Conservation (phyloP, 2,113 vertebrate species). For the Empidonax alnorum region DNA sequence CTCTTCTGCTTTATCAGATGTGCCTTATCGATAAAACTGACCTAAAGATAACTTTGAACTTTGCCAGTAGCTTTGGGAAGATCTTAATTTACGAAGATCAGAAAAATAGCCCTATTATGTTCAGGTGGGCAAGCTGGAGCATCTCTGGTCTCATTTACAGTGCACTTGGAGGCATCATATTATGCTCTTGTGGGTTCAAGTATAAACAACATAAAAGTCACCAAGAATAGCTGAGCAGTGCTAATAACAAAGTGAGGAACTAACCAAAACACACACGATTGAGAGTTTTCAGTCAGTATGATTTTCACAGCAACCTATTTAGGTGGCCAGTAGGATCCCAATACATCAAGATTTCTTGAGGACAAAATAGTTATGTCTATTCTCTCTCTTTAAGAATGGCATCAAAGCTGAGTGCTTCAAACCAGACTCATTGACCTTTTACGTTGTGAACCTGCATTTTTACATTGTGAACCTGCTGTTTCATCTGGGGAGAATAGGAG, state of each 20-base stretch:
- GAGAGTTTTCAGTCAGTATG: background rate
- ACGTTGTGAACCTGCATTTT: background rate
- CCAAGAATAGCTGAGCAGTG: background rate
- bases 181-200: background rate
- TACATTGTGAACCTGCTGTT: background rate
- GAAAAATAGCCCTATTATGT: background rate
- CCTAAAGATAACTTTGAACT: background rate
- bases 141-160: background rate
- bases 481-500: background rate
- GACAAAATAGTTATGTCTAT: background rate
- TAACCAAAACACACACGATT: background rate
- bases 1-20: background rate
- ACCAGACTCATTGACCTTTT: background rate
- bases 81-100: background rate
- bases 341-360: background rate
- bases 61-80: background rate
- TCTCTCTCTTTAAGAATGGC: background rate
- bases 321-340: background rate
- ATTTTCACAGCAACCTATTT: background rate
- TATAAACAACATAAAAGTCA: background rate
- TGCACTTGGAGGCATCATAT: background rate
- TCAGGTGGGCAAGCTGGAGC: background rate
- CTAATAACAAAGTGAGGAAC: background rate
- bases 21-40: background rate
- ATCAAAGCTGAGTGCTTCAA: background rate